Percentiles rank a stretch among this genome's conserved stretches.
These are phyloP conservation scores for Trachymyrmex cornetzi DNA, from an alignment of 1,140 invertebrate species.

Conservation along the genomic window DNA sequence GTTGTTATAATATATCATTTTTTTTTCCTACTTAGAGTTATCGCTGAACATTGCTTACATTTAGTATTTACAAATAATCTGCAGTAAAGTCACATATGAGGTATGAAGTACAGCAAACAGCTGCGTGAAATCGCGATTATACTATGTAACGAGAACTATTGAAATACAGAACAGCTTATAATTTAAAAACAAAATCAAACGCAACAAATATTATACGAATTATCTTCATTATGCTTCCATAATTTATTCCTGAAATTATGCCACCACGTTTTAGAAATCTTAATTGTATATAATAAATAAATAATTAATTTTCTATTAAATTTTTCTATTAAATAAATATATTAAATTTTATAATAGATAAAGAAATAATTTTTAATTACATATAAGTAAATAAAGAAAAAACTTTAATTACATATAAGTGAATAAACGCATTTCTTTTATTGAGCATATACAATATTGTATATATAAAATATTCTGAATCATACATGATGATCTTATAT, in stretches of 20 bases:
- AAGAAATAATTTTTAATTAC: too few species aligned
- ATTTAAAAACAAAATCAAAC: neutral
- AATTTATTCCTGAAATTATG: neutral
- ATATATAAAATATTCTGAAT: neutral
- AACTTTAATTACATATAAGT: neutral
- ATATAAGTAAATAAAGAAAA: neutral
- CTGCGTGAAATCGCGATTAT: neutral
- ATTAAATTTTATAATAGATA: too few species aligned
- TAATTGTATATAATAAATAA: neutral
- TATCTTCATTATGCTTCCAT: neutral
- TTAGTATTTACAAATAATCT: neutral
- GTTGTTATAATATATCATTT: neutral
- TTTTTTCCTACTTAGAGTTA: neutral
- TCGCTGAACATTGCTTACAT: neutral
- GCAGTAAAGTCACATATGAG: neutral
- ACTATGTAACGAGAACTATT: neutral
- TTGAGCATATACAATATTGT: neutral
- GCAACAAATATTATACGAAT: neutral
- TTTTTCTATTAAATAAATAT: too few species aligned
- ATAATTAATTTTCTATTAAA: too few species aligned
- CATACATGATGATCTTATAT: too few species aligned
- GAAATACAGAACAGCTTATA: neutral
- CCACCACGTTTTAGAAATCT: neutral
- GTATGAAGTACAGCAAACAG: neutral
- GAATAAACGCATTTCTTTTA: neutral